Evolutionary conservation across 2,113 vertebrate species (phyloP), one percentile per base, ranked within the genome.

Genomic region (Plotosus lineatus): DNA sequence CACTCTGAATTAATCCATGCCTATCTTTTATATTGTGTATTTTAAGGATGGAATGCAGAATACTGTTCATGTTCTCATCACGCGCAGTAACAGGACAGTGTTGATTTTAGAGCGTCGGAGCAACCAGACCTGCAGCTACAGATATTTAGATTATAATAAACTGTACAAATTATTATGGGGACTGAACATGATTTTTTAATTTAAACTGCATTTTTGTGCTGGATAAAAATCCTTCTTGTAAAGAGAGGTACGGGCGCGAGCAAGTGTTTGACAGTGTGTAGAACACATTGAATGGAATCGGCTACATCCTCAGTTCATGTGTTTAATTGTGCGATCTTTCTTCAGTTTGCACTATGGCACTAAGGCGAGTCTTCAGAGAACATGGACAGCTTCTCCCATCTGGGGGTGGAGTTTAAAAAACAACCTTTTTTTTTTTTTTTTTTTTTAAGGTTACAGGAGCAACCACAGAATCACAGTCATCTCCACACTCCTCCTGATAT

Each of bases 401-500:
- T n/a, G n/a, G n/a, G n/a, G n/a, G n/a, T n/a, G n/a, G n/a, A n/a
- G n/a, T n/a, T n/a, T n/a, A n/a, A 1, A 17, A 17, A 31, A 19
- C 31, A 61, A 58, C n/a, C 0, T 1, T 61, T 61, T n/a, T n/a
- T n/a, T n/a, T n/a, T n/a, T n/a, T n/a, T n/a, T n/a, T n/a, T n/a
- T n/a, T n/a, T 61, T 81, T 84, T 51, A 80, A 86, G 90, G 90
- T 92, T 90, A 89, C 89, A 79, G 60, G 85, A 83, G 81, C 86
- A 85, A 87, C 84, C 83, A 79, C 10, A 56, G 86, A 83, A 88
- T 87, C 87, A 89, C 88, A 87, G 83, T 79, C 82, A 74, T 89
- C 83, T 60, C 88, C 90, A 87, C 90, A 90, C 88, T 87, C 89
- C 77, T 84, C 12, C 79, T 55, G 77, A 84, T 78, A 23, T 65